Base-by-base conservation (phyloP, 2,113 vertebrate genomes). In the Ammospiza nelsoni region DNA sequence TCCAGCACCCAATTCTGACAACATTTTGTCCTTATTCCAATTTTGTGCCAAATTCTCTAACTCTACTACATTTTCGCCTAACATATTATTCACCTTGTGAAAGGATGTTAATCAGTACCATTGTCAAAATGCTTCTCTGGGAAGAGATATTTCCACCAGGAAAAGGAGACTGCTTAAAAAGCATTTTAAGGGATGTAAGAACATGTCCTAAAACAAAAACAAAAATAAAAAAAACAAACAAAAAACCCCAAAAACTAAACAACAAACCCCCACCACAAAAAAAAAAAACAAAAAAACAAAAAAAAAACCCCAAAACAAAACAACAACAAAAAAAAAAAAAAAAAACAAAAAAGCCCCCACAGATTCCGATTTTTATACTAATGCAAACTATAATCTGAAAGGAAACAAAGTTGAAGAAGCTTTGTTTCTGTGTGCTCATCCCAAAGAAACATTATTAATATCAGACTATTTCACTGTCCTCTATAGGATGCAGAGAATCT, bases 11-110 rank as follows among this genome's bases (percentile, higher is more conserved):
- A 91, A 87, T 81, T 92, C 94, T 97, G 95, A 96, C 94, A 97
- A 95, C 88, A 41, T 91, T 97, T 97, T 97, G 96, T 95, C 94
- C 94, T 96, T 92, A 90, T 91, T 96, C 96, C 96, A 96, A 95
- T 94, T 95, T 97, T 95, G 96, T 95, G 96, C 95, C 95, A 95
- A 96, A 95, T 95, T 95, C 89, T 92, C 71, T 95, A 92, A 95
- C 92, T 96, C 87, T 61, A 95, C 84, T 87, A 87, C 67, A 46
- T 95, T 93, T 94, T 93, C 0, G 80, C 94, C 77, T 96, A 89
- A 92, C 96, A 94, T 97, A 96, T 66, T 94, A 92, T 87, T 91
- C 95, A 96, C 94, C 95, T 96, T 94, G 94, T 94, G 87, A 97
- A 95, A 87, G 94, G 89, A 94, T 96, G 94, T 79, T 90, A 94